These are phyloP conservation scores for Ammodytes dubius DNA, from an alignment of 2,113 vertebrate genomes.

Conservation along the genomic window DNA sequence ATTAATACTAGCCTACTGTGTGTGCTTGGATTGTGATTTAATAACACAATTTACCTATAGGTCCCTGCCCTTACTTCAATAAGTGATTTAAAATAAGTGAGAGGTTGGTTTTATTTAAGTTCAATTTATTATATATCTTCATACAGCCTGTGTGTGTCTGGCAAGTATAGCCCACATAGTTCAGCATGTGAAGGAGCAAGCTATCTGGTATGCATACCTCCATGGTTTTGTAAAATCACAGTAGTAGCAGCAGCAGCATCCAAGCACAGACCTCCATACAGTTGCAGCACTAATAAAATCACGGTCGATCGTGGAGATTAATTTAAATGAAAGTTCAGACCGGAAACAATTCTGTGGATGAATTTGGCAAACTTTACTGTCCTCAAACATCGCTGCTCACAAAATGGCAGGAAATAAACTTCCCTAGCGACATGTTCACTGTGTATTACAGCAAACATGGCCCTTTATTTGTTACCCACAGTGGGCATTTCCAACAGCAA, in stretches of 20 bases:
- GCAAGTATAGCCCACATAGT: too few relatives aligned
- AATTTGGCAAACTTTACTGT: not conserved
- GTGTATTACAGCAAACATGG: conserved; percentile 58
- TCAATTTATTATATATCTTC: not conserved
- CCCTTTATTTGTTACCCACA: conserved; percentile 68
- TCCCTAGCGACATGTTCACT: conserved; percentile 38
- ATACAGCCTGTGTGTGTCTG: not conserved
- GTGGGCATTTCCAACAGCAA: conserved; percentile 25
- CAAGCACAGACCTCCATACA: too few relatives aligned
- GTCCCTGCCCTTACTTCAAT: not conserved
- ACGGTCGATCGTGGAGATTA: not conserved
- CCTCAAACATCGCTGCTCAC: conserved; percentile 52
- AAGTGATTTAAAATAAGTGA: not conserved
- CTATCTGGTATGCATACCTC: not conserved
- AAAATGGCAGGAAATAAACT: conserved; percentile 83
- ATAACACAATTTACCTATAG: not conserved
- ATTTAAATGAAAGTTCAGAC: not conserved
- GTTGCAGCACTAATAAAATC: not conserved
- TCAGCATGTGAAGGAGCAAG: too few relatives aligned
- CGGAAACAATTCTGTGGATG: conserved; percentile 8
- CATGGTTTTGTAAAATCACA: too few relatives aligned
- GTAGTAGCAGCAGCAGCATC: too few relatives aligned
- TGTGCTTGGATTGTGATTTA: not conserved
- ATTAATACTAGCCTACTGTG: not conserved
- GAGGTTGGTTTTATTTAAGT: not conserved